Base-by-base conservation (phyloP, 2,888 invertebrate species). In the Cryptocephalus primarius region DNA sequence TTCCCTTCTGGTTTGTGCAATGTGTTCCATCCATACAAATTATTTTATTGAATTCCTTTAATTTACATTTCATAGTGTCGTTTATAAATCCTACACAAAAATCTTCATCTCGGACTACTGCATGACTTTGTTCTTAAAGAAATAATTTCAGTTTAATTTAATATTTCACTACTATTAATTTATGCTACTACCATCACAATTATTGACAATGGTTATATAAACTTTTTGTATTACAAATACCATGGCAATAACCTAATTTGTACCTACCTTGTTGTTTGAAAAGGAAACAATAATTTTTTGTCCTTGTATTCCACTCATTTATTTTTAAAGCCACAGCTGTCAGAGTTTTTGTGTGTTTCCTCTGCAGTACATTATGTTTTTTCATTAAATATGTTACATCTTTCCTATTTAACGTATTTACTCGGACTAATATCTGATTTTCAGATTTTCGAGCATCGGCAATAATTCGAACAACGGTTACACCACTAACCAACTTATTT, bases 401-500 rank as follows among this genome's bases (percentile, higher is more conserved):
- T 9, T 43, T 43, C 31, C 40, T 44, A 13, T 34, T 45, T 32
- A 45, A 11, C n/a, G 44, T 32, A 48, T 40, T 36, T 39, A 34
- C 38, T 34, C 44, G 33, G 22, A 6, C 22, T 22, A 2, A 22
- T 22, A 6, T 22, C 6, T 22, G 2, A 22, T 6, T 33, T 38
- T 12, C 10, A 47, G 9, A 34, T 44, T 40, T 41, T 44, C 32
- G 44, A 36, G 40, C n/a, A n/a, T 44, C 44, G 1, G 39, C 33
- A 31, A 44, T 44, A 44, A 47, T 44, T 47, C 47, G 39, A 9
- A 44, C 44, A 33, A 43, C 40, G 10, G 40, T 39, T 41, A 45
- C 44, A 42, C 46, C 46, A 40, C 40, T 47, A 48, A 49, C 46
- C 42, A 55, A 48, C 47, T 57, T 58, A 54, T 51, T 47, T 51